These are phyloP conservation scores for Tokudaia tokunoshimensis DNA, from an alignment of 2,797 vertebrate species.

Conservation along the genomic window DNA sequence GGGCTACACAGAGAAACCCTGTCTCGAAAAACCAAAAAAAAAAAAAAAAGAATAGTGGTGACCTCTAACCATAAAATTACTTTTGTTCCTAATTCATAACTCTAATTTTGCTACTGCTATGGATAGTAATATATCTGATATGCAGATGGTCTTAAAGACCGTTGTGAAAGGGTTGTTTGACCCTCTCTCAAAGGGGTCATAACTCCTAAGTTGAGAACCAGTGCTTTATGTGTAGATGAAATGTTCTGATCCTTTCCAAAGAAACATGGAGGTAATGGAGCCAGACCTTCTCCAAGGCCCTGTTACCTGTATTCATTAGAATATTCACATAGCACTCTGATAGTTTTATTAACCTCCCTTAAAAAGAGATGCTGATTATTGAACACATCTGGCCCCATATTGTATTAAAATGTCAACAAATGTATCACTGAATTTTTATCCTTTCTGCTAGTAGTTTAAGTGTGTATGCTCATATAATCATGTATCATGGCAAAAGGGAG, in stretches of 20 bases:
- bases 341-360: not conserved
- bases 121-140: not conserved
- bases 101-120: not conserved
- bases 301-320: not conserved
- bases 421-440: not conserved
- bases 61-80: not conserved
- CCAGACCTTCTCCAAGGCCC: not conserved
- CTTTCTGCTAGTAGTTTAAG: not conserved
- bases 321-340: not conserved
- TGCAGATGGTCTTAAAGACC: not conserved
- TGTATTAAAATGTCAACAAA: conserved; percentile 43
- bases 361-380: not conserved
- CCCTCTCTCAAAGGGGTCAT: not conserved
- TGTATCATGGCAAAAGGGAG: not conserved
- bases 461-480: not conserved
- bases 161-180: not conserved
- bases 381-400: not conserved
- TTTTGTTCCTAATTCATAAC: not conserved
- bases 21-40: too few relatives aligned
- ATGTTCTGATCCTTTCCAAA: not conserved
- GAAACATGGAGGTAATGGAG: not conserved
- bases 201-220: not conserved
- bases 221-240: not conserved
- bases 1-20: too few relatives aligned
- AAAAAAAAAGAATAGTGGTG: not conserved